These are phyloP conservation scores for Volucella zonaria DNA, from an alignment of 2,888 invertebrate species.

Conservation along the genomic window DNA sequence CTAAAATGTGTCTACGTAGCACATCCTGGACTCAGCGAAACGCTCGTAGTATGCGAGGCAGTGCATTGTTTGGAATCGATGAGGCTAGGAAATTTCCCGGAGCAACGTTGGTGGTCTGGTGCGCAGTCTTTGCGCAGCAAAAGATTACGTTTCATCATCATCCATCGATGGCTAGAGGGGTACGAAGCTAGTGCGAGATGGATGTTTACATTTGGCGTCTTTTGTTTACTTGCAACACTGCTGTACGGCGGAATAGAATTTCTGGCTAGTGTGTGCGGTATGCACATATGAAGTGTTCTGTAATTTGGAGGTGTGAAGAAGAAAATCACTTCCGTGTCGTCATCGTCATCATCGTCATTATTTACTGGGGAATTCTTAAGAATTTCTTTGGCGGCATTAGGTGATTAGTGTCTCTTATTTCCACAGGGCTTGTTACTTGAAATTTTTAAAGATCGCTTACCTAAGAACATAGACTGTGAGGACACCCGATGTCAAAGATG, in stretches of 20 bases:
- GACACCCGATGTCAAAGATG: conserved; percentile 46
- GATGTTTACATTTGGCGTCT: conserved; percentile 67
- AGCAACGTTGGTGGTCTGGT: conserved; percentile 69
- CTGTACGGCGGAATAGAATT: conserved; percentile 17
- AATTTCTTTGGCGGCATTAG: conserved; percentile 56
- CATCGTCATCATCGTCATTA: neutral
- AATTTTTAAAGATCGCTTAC: conserved; percentile 38
- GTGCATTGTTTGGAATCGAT: conserved; percentile 72
- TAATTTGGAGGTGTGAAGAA: conserved; percentile 70
- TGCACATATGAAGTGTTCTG: conserved; percentile 32
- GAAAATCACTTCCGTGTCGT: conserved; percentile 72
- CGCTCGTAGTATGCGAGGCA: conserved; percentile 33
- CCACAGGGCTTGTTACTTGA: conserved; percentile 34
- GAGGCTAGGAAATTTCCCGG: conserved; percentile 53
- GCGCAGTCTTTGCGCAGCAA: conserved; percentile 64
- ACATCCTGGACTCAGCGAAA: conserved; percentile 45
- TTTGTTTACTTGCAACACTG: conserved; percentile 60
- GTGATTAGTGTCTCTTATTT: conserved; percentile 47
- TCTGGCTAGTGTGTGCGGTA: conserved; percentile 4
- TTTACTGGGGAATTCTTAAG: conserved; percentile 10
- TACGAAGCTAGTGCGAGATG: conserved; percentile 51
- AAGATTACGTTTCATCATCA: conserved; percentile 70
- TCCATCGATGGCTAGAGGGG: conserved; percentile 40
- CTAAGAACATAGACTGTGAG: conserved; percentile 52
- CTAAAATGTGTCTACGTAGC: conserved; percentile 76